phyloP scores from a whole-genome alignment of 1,140 invertebrate species.

The Procambarus clarkii region DNA sequence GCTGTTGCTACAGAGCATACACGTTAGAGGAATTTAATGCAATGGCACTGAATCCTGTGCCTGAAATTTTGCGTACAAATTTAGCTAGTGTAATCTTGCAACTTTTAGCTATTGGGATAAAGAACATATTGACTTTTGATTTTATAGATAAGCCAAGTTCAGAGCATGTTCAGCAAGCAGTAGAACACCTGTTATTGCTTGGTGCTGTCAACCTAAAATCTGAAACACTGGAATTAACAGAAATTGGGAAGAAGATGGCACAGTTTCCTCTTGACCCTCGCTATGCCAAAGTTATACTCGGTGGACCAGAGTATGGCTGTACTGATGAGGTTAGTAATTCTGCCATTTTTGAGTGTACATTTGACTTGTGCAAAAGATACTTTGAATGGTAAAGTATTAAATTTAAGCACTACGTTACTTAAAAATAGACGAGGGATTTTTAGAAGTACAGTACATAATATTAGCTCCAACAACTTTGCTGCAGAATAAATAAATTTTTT shows the following conservation, averaged over 20 bases:
- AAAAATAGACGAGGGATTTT: too few species aligned
- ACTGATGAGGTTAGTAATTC: slow-evolving; percentile 75
- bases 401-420: too few species aligned
- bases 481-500: too few species aligned
- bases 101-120: slow-evolving; percentile 88
- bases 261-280: slow-evolving; percentile 94
- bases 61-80: slow-evolving; percentile 91
- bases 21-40: slow-evolving; percentile 81
- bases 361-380: too few species aligned
- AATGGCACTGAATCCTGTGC: slow-evolving; percentile 84
- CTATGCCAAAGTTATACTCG: slow-evolving; percentile 89
- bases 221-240: slow-evolving; percentile 83
- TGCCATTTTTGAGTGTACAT: neutral
- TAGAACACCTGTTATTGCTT: slow-evolving; percentile 84
- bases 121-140: slow-evolving; percentile 88
- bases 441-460: too few species aligned
- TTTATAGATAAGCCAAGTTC: slow-evolving; percentile 89
- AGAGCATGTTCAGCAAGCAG: slow-evolving; percentile 77
- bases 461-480: too few species aligned
- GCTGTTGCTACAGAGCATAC: slow-evolving; percentile 86
- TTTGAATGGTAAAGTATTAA: too few species aligned
- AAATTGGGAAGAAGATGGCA: slow-evolving; percentile 89
- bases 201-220: slow-evolving; percentile 82
- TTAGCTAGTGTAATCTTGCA: slow-evolving; percentile 87
- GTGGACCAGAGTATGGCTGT: slow-evolving; percentile 86